Evolutionary conservation across 2,113 vertebrate species (phyloP), one percentile per base, ranked within the genome.

Genomic region (Seriola aureovittata): DNA sequence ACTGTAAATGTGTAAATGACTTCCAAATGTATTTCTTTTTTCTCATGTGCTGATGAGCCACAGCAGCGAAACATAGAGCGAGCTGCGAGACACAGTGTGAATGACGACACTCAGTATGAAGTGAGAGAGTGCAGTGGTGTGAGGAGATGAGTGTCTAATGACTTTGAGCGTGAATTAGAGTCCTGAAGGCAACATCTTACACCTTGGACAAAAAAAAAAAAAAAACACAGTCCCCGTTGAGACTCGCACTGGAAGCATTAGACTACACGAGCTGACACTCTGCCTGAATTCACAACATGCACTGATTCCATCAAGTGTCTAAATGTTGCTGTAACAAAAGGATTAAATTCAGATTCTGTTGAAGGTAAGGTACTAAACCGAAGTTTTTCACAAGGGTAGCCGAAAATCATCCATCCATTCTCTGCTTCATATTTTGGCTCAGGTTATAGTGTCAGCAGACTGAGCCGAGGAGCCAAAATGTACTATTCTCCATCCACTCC

Each of bases 321-420:
- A 13, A 58, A 59, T 71, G 73, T 71, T 70, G 59, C 17, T 82
- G 9, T 65, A 25, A n/a, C 34, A 55, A 29, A 29, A 64, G 44
- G 34, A 21, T 74, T 17, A 21, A 34, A 69, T 21, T 38, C 4
- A 52, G 50, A 8, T 52, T 6, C 46, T 48, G 46, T 17, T 16
- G 46, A 48, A 52, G 19, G 19, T 21, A 52, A 21, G 5, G 46
- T 50, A 50, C 34, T 36, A 36, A 4, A 36, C 34, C 34, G 1
- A 42, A 42, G 8, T 6, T 52, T 52, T 52, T 52, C 50, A 21
- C 50, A 7, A 21, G 50, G 19, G 19, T 21, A 8, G 21, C 62
- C 38, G 25, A 52, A 57, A 70, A 29, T 17, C 17, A 57, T 50
- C 58, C 25, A 25, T 58, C 38, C 25, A 7, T 40, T n/a, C 19